Evolutionary conservation across 2,113 vertebrate genomes (phyloP).

Genomic region (Chaetorhynchus papuensis): DNA sequence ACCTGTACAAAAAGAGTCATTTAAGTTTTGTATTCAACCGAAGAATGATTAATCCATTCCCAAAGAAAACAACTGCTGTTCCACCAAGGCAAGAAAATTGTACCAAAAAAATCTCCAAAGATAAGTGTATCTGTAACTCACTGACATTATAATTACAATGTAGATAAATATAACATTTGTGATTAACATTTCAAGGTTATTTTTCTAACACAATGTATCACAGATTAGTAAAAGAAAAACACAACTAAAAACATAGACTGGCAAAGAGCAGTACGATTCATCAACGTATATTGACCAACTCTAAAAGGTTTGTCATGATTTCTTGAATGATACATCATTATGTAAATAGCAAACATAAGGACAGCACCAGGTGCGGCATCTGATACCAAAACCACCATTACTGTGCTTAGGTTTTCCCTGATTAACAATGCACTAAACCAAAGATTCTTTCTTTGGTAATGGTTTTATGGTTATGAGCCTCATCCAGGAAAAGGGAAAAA

Average conservation of each 20-base stretch:
- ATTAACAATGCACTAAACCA: background rate
- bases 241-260: background rate
- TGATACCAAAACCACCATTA: background rate
- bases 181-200: background rate
- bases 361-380: background rate
- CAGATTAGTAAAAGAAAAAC: background rate
- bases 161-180: background rate
- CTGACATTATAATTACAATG: background rate
- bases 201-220: background rate
- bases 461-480: background rate
- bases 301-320: background rate
- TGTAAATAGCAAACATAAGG: background rate
- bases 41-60: background rate
- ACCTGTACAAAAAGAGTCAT: slow-evolving; percentile 50
- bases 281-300: background rate
- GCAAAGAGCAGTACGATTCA: background rate
- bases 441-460: background rate
- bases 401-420: background rate
- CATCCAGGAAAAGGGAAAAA: background rate
- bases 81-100: background rate
- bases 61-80: background rate
- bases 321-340: background rate
- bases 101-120: background rate
- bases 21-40: background rate
- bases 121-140: background rate